Base-by-base conservation (phyloP, 1,140 invertebrate species). In the Eriosoma lanigerum region DNA sequence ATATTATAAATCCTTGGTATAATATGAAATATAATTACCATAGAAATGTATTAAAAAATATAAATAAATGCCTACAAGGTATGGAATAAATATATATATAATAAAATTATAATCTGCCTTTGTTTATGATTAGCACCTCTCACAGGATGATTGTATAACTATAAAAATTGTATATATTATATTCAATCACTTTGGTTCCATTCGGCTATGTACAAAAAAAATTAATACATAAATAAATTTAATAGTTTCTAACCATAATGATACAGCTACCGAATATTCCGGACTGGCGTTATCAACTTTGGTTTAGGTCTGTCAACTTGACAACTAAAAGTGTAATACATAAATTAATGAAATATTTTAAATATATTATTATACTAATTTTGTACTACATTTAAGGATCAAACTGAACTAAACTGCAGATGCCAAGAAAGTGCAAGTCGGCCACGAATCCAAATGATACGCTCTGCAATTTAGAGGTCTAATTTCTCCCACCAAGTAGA, bases 181-280 rank as follows among this genome's bases (percentile, higher is more conserved):
- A 60, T 78, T 48, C 24, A 78, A 78, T 78, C 56, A 78, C 75
- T 78, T 78, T 78, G 56, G 75, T 60, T 78, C 32, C 38, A 78
- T 78, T 60, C 75, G 38, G 75, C 21, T 78, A 78, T 78, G 9
- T 78, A 78, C 73, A 78, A 46, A 46, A 76, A 56, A 76, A 76
- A 46, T 21, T 38, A 78, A 62, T 78, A 78, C 9, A 78, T 78
- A 78, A 78, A 78, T 78, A 26, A 78, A 78, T 78, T 78, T 78
- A 78, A 60, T 78, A 78, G 75, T 56, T 78, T 78, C 54, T 58
- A 46, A 78, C 75, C 75, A 78, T 3, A 19, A 62, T 78, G 75
- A 78, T 78, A 78, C 26, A 32, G 48, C 9, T 62, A 62, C 75
- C 56, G 38, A 78, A 38, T 58, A 73, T 48, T 58, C 44, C 38